Evolutionary conservation across 1,140 invertebrate species (phyloP).

Genomic region (Hylaeus anthracinus): DNA sequence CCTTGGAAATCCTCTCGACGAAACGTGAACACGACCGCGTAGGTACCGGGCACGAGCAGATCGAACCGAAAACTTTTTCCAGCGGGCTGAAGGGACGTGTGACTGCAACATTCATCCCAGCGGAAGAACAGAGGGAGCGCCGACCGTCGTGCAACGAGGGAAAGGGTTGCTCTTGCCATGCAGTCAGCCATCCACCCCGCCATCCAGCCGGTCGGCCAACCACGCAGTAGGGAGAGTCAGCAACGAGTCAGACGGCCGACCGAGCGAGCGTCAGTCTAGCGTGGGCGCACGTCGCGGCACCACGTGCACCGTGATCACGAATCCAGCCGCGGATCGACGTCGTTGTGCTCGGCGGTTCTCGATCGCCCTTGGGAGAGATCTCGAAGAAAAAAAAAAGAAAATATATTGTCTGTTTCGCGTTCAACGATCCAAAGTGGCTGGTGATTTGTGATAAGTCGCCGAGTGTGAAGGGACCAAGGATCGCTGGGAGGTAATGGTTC

Average conservation of each 20-base stretch:
- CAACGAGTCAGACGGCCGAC: conserved; percentile 74
- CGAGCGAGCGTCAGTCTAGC: conserved; percentile 75
- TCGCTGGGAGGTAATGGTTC: conserved; percentile 21
- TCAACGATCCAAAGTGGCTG: background rate
- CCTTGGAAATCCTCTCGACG: background rate
- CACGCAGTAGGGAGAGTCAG: conserved; percentile 76
- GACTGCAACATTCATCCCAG: conserved; percentile 16
- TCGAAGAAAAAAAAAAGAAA: background rate
- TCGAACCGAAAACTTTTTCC: conserved; percentile 28
- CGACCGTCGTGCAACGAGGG: conserved; percentile 51
- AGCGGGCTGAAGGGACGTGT: background rate
- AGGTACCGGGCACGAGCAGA: background rate
- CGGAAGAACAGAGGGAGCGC: conserved; percentile 12
- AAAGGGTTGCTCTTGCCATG: conserved; percentile 54
- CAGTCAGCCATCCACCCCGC: conserved; percentile 48
- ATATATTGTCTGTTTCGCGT: background rate
- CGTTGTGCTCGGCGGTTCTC: background rate
- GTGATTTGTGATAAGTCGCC: conserved; percentile 39
- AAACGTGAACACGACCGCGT: background rate
- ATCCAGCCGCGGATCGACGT: background rate
- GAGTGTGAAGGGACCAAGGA: background rate
- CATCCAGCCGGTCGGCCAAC: conserved; percentile 55
- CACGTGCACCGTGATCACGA: conserved; percentile 58
- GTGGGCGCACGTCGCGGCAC: conserved; percentile 73
- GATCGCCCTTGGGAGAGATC: background rate